A percentile compares a stretch with the other conserved stretches of the same genome.
These are phyloP conservation scores for Sporophila hypoxantha DNA, from an alignment of 2,113 vertebrate genomes.

Conservation along the genomic window DNA sequence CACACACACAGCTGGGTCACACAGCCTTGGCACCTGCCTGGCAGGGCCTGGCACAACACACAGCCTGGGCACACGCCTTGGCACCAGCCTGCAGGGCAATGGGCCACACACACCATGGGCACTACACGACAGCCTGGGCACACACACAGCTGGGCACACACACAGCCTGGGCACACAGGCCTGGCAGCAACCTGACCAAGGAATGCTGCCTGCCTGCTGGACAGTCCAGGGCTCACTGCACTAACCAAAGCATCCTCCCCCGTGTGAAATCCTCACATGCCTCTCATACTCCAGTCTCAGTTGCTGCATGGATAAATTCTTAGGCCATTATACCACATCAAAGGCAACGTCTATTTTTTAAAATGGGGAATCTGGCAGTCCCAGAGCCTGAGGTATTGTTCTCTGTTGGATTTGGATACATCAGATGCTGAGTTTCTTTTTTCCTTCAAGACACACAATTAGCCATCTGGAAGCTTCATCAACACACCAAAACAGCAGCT, in stretches of 20 bases:
- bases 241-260: not conserved
- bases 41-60: too few species aligned
- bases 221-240: not conserved
- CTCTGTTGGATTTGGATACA: not conserved
- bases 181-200: too few species aligned
- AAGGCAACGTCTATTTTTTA: not conserved
- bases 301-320: not conserved
- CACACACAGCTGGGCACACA: not conserved
- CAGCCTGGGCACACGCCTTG: too few species aligned
- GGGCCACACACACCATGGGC: too few species aligned
- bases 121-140: too few species aligned
- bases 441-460: constrained; percentile 1
- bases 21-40: too few species aligned
- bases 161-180: too few species aligned
- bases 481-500: not conserved
- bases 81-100: too few species aligned
- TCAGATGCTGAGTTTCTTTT: not conserved
- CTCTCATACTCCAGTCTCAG: not conserved
- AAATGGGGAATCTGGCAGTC: not conserved
- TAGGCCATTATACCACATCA: not conserved
- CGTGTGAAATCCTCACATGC: not conserved
- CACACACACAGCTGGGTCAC: not conserved
- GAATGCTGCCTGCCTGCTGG: not conserved
- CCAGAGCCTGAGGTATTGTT: not conserved
- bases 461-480: not conserved